Conservation (phyloP, 2,888 invertebrate species). For the Nomada fucata region DNA sequence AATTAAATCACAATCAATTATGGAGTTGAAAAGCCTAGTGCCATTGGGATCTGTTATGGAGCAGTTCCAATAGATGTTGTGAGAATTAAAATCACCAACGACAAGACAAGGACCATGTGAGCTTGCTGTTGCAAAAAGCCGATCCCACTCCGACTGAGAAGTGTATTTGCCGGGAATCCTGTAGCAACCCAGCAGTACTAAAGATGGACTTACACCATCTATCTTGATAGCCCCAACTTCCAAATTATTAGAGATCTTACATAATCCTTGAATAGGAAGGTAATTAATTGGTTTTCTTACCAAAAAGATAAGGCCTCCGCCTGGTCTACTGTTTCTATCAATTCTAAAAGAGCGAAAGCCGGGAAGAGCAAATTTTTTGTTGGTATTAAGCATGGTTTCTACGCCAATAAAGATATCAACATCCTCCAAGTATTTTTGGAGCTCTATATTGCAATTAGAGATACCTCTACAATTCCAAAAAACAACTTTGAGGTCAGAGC, state of each 20-base stretch:
- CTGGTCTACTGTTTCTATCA: not conserved
- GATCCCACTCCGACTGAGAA: constrained; percentile 2
- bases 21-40: not conserved
- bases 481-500: no score
- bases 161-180: not conserved
- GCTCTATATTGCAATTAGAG: no score
- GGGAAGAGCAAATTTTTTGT: no score
- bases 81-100: constrained; percentile 5
- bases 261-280: not conserved
- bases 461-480: no score
- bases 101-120: not conserved
- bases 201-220: not conserved
- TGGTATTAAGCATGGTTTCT: no score
- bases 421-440: no score
- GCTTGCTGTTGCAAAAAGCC: not conserved
- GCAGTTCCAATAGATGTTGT: not conserved
- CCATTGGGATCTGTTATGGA: not conserved
- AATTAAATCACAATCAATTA: constrained; percentile 1
- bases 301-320: not conserved
- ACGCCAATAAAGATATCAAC: no score
- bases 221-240: not conserved
- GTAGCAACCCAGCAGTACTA: not conserved
- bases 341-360: no score
- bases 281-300: not conserved
- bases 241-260: not conserved